Evolutionary conservation across 2,797 vertebrate genomes (phyloP).

Genomic region (Gallinago solitaria): DNA sequence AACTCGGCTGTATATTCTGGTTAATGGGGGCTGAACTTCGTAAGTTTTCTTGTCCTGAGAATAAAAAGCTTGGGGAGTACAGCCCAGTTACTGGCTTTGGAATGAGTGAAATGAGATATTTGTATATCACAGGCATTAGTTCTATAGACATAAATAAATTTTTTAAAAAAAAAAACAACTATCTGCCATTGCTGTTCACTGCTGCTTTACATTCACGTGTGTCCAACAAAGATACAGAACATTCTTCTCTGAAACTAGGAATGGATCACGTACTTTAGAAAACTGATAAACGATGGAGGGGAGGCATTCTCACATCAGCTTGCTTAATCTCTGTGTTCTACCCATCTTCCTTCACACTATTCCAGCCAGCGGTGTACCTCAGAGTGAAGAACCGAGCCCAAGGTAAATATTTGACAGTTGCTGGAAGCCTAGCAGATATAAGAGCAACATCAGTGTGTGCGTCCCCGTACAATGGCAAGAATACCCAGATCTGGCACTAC

Average conservation of each 20-base stretch:
- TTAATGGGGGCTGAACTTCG: neutral
- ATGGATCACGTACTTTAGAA: rapidly evolving
- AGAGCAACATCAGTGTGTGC: constrained; percentile 74
- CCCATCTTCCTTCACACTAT: neutral
- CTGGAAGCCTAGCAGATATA: constrained; percentile 59
- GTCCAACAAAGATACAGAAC: neutral
- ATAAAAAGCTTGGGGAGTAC: neutral
- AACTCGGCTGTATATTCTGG: neutral
- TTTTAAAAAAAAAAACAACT: rapidly evolving
- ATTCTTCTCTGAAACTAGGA: neutral
- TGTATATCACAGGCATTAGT: neutral
- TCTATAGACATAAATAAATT: neutral
- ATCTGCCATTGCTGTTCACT: neutral
- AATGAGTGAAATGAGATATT: neutral
- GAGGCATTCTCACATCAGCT: rapidly evolving
- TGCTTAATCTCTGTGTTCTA: neutral
- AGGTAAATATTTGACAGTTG: constrained; percentile 77
- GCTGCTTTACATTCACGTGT: neutral
- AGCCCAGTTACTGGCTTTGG: neutral
- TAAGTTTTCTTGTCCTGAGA: neutral
- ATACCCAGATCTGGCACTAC: constrained; percentile 84
- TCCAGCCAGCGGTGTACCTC: constrained; percentile 81
- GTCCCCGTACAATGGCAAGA: constrained; percentile 58
- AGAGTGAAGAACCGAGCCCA: constrained; percentile 79
- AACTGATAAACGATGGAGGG: rapidly evolving